Conservation (phyloP, 2,888 invertebrate species). For the Steromphala cineraria region DNA sequence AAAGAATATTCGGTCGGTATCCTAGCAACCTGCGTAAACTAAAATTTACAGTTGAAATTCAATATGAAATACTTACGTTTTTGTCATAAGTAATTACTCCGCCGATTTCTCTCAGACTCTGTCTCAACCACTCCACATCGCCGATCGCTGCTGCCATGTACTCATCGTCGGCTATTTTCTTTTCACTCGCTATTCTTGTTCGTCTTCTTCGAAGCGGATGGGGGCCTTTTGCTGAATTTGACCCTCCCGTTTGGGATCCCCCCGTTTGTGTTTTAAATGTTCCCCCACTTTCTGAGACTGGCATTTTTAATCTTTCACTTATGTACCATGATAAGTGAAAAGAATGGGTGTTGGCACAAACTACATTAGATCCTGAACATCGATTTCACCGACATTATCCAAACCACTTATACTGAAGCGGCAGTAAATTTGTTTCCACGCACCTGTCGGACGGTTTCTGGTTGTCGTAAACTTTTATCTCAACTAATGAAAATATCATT, state of each 20-base stretch:
- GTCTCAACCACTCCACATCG: constrained; percentile 74
- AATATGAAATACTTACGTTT: constrained; percentile 65
- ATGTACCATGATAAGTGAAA: neutral
- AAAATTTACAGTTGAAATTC: neutral
- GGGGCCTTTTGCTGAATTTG: constrained; percentile 26
- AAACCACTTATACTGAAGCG: neutral
- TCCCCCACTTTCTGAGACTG: constrained; percentile 16
- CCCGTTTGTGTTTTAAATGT: constrained; percentile 23
- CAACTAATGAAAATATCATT: neutral
- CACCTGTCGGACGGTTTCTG: neutral
- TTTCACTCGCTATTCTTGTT: constrained; percentile 56
- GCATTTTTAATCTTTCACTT: neutral
- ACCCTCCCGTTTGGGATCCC: constrained; percentile 14
- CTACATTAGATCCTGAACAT: too few species aligned
- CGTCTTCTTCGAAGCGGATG: constrained; percentile 52
- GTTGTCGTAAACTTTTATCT: constrained; percentile 20
- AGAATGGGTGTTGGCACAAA: neutral
- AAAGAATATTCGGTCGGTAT: too few species aligned
- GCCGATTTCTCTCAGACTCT: constrained; percentile 68
- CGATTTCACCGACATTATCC: too few species aligned
- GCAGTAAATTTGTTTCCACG: constrained; percentile 16
- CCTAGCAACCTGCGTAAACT: too few species aligned
- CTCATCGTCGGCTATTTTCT: constrained; percentile 73
- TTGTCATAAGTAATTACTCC: constrained; percentile 70
- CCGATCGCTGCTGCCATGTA: constrained; percentile 76